Conservation (phyloP, 23 tunicate genomes). For the Halocynthia aurantium region DNA sequence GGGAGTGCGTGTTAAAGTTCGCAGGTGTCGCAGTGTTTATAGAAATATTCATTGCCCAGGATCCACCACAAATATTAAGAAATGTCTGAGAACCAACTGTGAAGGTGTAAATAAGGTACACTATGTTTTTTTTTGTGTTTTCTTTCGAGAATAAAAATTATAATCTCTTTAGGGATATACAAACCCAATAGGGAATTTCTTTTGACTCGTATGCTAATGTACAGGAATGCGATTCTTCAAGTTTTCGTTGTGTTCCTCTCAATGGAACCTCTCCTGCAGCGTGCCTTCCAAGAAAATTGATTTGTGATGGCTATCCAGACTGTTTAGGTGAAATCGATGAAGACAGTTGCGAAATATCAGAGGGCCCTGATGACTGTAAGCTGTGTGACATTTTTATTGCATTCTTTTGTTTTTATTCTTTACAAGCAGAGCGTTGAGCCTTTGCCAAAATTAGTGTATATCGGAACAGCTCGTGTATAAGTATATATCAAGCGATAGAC, state of each 20-base stretch:
- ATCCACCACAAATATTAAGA: conserved; percentile 17
- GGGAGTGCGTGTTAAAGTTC: conserved; percentile 40
- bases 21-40: conserved; percentile 22
- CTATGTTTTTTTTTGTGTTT: background rate
- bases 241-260: conserved; percentile 5
- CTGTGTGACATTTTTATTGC: too few relatives aligned
- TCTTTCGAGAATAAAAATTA: background rate
- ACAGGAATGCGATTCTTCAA: conserved; percentile 4
- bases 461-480: too few relatives aligned
- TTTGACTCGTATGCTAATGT: too few relatives aligned
- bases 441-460: too few relatives aligned
- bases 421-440: too few relatives aligned
- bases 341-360: conserved; percentile 33
- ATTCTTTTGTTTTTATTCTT: too few relatives aligned
- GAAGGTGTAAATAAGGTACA: background rate
- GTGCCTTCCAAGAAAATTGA: conserved; percentile 27
- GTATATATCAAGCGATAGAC: too few relatives aligned
- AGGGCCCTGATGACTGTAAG: conserved; percentile 66
- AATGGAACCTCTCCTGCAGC: background rate
- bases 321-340: conserved; percentile 70
- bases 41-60: conserved; percentile 35
- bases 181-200: too few relatives aligned
- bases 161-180: too few relatives aligned
- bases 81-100: conserved; percentile 15
- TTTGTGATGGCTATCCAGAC: conserved; percentile 73